Evolutionary conservation across 2,797 vertebrate species (phyloP).

Genomic region (Enteromius paludinosus): DNA sequence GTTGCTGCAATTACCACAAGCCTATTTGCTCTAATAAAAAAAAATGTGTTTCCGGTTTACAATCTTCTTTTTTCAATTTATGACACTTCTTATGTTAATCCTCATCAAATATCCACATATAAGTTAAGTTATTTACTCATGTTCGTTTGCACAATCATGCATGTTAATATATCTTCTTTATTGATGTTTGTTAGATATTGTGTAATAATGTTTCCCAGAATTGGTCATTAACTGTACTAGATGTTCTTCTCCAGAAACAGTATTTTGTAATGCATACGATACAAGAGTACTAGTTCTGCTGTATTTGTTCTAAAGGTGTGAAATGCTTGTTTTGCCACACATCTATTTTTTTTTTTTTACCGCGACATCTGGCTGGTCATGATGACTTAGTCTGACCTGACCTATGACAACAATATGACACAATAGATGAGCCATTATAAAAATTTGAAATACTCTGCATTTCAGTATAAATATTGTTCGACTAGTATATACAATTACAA

Average conservation of each 20-base stretch:
- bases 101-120: not conserved
- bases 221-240: not conserved
- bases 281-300: not conserved
- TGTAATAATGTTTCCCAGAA: not conserved
- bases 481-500: not conserved
- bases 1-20: not conserved
- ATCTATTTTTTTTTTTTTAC: too few relatives aligned
- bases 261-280: not conserved
- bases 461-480: not conserved
- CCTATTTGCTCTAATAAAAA: not conserved
- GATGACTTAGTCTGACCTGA: not conserved
- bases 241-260: not conserved
- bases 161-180: not conserved
- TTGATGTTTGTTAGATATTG: not conserved
- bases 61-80: not conserved
- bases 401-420: not conserved
- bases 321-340: not conserved
- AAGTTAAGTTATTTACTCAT: not conserved
- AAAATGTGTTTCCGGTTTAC: not conserved
- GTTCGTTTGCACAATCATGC: too few relatives aligned
- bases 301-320: not conserved
- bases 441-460: not conserved
- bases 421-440: not conserved
- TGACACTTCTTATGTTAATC: not conserved
- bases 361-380: not conserved